Evolutionary conservation across 2,888 invertebrate species (phyloP), one percentile per base, ranked within the genome.

Genomic region (Drosophila niveifrons): DNA sequence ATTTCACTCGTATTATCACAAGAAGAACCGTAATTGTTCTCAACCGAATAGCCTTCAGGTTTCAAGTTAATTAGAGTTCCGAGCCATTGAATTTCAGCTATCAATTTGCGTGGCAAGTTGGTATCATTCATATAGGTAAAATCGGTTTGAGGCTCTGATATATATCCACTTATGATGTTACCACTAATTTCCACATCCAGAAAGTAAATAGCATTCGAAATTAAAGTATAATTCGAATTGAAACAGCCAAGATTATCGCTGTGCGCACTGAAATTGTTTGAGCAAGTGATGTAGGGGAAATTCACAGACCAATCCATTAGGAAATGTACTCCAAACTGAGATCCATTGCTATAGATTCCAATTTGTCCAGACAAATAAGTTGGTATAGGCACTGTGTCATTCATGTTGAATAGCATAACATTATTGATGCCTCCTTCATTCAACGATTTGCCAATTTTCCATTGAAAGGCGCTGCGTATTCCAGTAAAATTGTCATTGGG

Each of bases 181-280:
- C 36, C 18, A 2, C n/a, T 11, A 2, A 67, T 44, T 18, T 67
- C 66, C 9, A 67, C 56, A 62, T 67, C 66, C 2, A 67, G 18
- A 39, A 17, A 51, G 31, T 62, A 67, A 4, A 62, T 67, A 1
- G 36, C 62, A 39, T 67, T 62, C 4, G 39, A 15, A 10, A 48
- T 31, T 23, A 67, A 11, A 4, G 10, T 18, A 17, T 36, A 62
- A 10, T 56, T 36, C 17, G 34, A 18, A 29, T 50, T 62, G 0
- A 15, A 52, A n/a, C 65, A 65, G 4, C 7, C 13, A 1, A 8
- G 4, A 13, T 4, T 15, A 4, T 1, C 10, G 6, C 0, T 7
- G 11, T 4, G 11, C 11, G 8, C 11, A 2, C 29, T 15, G 17
- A 29, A 55, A n/a, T 23, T 10, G 10, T 11, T 7, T 7, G 46